Conservation (phyloP, 1,140 invertebrate species). For the Phenacoccus solenopsis region DNA sequence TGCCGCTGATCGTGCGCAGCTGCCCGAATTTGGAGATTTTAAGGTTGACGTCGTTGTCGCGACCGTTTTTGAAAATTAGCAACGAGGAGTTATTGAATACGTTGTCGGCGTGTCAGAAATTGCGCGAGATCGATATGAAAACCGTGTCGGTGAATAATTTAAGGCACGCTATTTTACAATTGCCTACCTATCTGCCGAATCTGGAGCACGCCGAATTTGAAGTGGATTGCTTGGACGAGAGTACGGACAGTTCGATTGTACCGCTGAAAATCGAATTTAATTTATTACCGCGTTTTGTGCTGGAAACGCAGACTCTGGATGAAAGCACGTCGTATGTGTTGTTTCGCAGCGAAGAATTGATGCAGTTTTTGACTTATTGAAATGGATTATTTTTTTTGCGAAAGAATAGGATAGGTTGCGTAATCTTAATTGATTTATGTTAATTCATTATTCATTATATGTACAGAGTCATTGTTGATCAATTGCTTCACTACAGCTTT, state of each 20-base stretch:
- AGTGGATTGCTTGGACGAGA: not conserved
- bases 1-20: not conserved
- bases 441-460: not conserved
- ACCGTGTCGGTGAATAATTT: not conserved
- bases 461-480: not conserved
- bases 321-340: not conserved
- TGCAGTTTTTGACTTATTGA: not conserved
- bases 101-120: not conserved
- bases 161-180: not conserved
- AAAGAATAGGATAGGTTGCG: not conserved
- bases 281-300: not conserved
- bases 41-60: not conserved
- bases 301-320: not conserved
- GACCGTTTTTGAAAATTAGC: not conserved
- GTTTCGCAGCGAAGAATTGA: conserved; percentile 3
- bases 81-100: not conserved
- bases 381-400: not conserved
- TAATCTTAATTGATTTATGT: not conserved
- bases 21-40: not conserved
- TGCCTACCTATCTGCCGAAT: not conserved
- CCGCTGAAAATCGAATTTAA: conserved; percentile 11
- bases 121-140: not conserved
- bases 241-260: not conserved
- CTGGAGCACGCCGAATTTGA: not conserved
- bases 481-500: no score